These are phyloP conservation scores for Hydrophis major DNA, from an alignment of 2,797 vertebrate species.

Conservation along the genomic window DNA sequence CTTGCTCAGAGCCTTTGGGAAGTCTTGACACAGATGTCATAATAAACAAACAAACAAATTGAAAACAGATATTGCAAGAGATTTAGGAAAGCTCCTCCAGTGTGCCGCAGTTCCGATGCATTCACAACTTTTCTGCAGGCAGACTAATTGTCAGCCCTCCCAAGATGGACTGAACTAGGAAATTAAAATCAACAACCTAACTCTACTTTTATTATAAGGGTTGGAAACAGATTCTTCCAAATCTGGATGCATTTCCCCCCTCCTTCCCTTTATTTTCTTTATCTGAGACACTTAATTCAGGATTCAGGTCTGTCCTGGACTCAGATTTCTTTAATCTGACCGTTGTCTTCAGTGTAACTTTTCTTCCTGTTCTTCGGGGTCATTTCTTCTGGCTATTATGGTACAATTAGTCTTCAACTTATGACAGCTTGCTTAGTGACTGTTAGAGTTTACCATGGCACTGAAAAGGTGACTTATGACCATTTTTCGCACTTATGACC, in stretches of 20 bases:
- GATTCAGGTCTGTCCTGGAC: background rate
- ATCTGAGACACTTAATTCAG: background rate
- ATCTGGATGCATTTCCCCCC: background rate
- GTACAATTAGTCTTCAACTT: background rate
- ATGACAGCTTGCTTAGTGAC: background rate
- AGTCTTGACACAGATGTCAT: background rate
- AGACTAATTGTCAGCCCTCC: background rate
- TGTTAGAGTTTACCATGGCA: too few relatives aligned
- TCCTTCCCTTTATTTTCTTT: background rate
- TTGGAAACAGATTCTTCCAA: background rate
- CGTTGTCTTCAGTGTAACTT: background rate
- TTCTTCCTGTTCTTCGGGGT: background rate
- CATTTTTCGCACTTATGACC: too few relatives aligned
- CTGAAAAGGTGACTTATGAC: too few relatives aligned
- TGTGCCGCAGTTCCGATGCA: background rate
- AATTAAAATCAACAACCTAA: background rate
- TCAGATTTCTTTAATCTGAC: background rate
- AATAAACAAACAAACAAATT: background rate
- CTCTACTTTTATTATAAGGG: background rate
- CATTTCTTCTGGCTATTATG: background rate
- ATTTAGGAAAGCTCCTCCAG: background rate
- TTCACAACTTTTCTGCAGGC: conserved; percentile 6
- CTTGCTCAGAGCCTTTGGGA: background rate
- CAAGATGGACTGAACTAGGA: background rate
- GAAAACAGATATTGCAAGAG: conserved; percentile 15